These are phyloP conservation scores for Lepisosteus oculatus DNA, from an alignment of 2,113 vertebrate genomes.

Conservation along the genomic window DNA sequence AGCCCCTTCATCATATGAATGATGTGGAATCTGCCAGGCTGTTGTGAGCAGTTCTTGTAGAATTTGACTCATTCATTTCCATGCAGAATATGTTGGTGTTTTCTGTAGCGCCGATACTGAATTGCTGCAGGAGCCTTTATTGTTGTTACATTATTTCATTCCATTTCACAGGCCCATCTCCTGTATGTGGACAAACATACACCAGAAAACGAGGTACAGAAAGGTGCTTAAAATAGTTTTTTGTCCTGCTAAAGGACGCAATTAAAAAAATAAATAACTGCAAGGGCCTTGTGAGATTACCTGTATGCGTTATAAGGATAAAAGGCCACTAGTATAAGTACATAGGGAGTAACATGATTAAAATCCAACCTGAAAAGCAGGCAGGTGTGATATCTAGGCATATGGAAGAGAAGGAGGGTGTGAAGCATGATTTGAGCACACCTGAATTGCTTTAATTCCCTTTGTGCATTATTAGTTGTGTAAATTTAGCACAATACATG, in stretches of 20 bases:
- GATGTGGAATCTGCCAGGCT: no score
- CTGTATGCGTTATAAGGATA: not conserved
- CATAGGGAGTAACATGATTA: constrained; percentile 7
- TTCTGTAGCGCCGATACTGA: no score
- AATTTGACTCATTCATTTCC: no score
- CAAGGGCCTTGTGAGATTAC: not conserved
- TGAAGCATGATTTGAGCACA: constrained; percentile 18
- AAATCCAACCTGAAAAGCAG: not conserved
- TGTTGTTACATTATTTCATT: no score
- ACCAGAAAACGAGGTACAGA: not conserved
- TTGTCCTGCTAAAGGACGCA: not conserved
- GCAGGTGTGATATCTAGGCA: not conserved
- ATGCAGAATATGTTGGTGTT: no score
- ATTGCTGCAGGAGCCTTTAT: no score
- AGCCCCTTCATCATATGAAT: no score
- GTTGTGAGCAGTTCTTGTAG: no score
- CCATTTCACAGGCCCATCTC: no score
- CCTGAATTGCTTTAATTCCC: constrained; percentile 32
- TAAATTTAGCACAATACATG: constrained; percentile 20
- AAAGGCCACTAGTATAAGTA: constrained; percentile 7
- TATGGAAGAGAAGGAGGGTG: not conserved
- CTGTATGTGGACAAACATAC: no score
- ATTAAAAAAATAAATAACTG: not conserved
- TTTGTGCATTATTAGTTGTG: constrained; percentile 33
- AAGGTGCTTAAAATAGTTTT: not conserved